Percentiles rank a stretch among this genome's conserved stretches.
These are phyloP conservation scores for Rhabdomys pumilio DNA, from an alignment of 2,797 vertebrate species.

Conservation along the genomic window DNA sequence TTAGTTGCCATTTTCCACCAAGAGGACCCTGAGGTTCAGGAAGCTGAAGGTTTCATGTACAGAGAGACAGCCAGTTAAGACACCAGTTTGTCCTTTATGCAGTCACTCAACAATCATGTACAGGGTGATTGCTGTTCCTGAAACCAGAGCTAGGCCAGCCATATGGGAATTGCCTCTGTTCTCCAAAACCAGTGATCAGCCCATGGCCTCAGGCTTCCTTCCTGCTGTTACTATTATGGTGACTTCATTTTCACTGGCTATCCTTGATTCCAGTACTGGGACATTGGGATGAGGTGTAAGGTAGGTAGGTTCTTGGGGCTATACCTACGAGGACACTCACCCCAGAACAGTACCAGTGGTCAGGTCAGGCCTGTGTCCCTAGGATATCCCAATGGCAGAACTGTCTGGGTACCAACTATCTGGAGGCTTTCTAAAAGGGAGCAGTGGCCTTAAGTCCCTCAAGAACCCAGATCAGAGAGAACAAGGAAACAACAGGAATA, in stretches of 20 bases:
- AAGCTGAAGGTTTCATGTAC: neutral
- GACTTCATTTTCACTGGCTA: no score
- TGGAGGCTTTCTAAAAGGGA: neutral
- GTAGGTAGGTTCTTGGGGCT: no score
- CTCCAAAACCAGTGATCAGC: neutral
- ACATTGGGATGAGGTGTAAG: neutral
- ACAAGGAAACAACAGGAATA: neutral
- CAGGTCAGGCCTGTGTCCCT: accelerated
- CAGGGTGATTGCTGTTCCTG: neutral
- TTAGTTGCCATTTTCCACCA: neutral
- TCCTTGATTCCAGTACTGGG: neutral
- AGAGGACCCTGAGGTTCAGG: neutral
- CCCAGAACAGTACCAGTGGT: neutral
- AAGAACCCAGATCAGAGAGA: neutral
- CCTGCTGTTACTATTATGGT: neutral
- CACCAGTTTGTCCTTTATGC: neutral
- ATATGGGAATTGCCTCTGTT: neutral
- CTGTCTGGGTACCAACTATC: accelerated
- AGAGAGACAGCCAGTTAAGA: neutral
- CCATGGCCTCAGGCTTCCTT: neutral
- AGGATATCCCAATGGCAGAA: neutral
- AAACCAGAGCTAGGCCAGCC: no score
- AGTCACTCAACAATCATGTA: neutral
- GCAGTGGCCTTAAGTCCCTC: neutral
- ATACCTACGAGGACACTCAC: neutral